Conservation (phyloP, 2,888 invertebrate species). For the Sympetrum striolatum region DNA sequence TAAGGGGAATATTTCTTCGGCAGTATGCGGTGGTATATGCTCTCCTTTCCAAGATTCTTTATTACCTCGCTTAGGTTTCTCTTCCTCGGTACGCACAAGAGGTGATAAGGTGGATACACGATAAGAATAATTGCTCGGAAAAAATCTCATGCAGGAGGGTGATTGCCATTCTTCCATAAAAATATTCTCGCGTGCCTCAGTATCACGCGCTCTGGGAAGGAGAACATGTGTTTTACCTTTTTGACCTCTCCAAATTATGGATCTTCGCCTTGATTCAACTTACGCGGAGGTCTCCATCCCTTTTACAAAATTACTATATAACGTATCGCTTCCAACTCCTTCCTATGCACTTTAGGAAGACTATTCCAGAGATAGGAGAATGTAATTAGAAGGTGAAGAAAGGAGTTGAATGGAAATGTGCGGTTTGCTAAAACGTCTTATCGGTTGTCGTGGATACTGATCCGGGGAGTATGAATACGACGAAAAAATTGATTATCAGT, state of each 20-base stretch:
- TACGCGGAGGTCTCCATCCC: not conserved
- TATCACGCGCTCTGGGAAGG: not conserved
- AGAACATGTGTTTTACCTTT: not conserved
- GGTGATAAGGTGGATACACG: not conserved
- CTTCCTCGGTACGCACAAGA: not conserved
- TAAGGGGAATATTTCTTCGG: not conserved
- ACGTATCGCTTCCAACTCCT: not conserved
- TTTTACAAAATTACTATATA: not conserved
- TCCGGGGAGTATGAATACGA: no score
- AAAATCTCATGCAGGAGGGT: not conserved
- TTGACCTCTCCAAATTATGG: not conserved
- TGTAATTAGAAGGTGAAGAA: no score
- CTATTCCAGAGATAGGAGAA: no score
- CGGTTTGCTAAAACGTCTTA: no score
- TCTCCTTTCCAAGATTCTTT: not conserved
- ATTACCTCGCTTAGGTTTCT: not conserved
- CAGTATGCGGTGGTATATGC: not conserved
- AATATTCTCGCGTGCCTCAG: not conserved
- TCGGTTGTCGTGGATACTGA: no score
- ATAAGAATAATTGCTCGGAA: not conserved
- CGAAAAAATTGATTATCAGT: no score
- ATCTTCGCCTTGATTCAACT: not conserved
- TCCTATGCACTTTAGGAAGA: no score
- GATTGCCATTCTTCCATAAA: not conserved
- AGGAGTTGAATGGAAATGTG: no score